These are phyloP conservation scores for Anagyrus pseudococci DNA, from an alignment of 2,888 invertebrate genomes.

Conservation along the genomic window DNA sequence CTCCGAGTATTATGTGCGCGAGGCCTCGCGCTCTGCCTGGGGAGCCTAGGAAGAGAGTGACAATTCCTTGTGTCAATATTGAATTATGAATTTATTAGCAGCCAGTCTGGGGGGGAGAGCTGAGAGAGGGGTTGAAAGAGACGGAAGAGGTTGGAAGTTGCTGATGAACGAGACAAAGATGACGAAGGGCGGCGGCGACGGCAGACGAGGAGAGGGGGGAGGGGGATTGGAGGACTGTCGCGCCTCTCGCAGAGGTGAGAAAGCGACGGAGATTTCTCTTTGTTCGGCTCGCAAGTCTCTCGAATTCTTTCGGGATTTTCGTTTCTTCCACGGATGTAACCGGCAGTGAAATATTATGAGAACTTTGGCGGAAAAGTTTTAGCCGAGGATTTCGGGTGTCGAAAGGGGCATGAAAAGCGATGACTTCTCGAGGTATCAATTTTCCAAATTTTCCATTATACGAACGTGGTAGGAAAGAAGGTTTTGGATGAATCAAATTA, in stretches of 20 bases:
- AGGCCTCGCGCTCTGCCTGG: no score
- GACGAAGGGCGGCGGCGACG: constrained; percentile 5
- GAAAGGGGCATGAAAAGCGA: no score
- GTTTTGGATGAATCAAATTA: no score
- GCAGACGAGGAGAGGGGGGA: neutral
- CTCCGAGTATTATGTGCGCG: constrained; percentile 41
- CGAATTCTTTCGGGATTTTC: neutral
- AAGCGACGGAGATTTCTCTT: neutral
- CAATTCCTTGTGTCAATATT: constrained; percentile 57
- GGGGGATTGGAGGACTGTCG: no score
- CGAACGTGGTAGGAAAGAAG: no score
- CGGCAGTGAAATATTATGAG: no score
- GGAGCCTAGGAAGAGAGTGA: constrained; percentile 40
- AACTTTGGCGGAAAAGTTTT: no score
- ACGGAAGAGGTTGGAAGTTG: constrained; percentile 2
- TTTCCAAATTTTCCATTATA: no score
- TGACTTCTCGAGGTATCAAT: no score
- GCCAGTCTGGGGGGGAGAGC: constrained; percentile 22
- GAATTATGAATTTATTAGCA: constrained; percentile 57
- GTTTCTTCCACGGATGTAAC: no score
- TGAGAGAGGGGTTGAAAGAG: constrained; percentile 13
- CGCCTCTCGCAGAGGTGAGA: neutral
- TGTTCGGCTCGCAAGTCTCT: neutral
- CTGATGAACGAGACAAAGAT: constrained; percentile 31
- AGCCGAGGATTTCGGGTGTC: no score